phyloP scores from a whole-genome alignment of 2,888 invertebrate genomes.

The Pediacus dermestoides region DNA sequence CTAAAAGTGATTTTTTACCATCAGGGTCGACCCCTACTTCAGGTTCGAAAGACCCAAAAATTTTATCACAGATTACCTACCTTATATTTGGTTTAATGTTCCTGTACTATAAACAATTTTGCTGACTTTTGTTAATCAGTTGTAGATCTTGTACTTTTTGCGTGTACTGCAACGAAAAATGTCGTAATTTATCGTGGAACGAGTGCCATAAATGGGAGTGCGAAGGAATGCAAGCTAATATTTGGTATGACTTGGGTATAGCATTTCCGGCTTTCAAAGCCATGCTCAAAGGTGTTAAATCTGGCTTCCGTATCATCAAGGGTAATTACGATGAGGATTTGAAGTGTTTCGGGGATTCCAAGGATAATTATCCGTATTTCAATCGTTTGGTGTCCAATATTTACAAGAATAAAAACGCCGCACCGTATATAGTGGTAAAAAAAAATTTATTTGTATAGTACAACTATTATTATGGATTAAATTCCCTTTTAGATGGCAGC shows the following conservation, averaged over 20 bases:
- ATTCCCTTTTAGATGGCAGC: conserved; percentile 58
- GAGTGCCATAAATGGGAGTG: conserved; percentile 72
- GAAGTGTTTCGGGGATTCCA: conserved; percentile 46
- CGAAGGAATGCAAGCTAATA: conserved; percentile 56
- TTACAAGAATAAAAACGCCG: conserved; percentile 61
- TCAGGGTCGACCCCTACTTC: no score
- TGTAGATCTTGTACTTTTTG: conserved; percentile 65
- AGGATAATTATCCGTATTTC: conserved; percentile 61
- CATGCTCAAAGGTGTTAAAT: conserved; percentile 53
- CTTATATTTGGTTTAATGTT: no score
- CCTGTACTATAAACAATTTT: no score
- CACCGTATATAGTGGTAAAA: conserved; percentile 68
- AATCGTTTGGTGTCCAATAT: conserved; percentile 72
- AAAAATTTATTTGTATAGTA: conserved; percentile 4
- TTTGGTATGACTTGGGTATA: conserved; percentile 71
- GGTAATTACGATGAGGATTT: conserved; percentile 46
- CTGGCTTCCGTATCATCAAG: conserved; percentile 46
- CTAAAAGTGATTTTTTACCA: no score
- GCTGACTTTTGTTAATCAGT: conserved; percentile 52
- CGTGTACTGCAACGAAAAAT: conserved; percentile 65
- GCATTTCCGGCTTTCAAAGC: conserved; percentile 74
- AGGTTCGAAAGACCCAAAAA: no score
- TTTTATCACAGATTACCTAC: no score
- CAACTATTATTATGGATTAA: conserved; percentile 3
- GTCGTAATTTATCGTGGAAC: conserved; percentile 56